These are phyloP conservation scores for Sisyra terminalis DNA, from an alignment of 2,888 invertebrate species.

Conservation along the genomic window DNA sequence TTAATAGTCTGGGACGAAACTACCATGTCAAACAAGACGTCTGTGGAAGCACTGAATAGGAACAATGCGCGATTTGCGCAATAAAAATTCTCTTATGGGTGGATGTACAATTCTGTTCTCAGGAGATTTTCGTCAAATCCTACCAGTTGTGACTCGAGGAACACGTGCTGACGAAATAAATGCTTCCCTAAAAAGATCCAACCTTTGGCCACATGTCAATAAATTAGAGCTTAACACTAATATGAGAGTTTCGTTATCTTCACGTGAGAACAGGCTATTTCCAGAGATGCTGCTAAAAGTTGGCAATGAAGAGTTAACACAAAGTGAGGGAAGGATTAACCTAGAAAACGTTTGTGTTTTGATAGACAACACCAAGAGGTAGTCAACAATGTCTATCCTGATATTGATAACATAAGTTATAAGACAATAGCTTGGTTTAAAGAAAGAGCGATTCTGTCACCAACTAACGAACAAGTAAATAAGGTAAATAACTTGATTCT, in stretches of 20 bases:
- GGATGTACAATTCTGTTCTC: constrained; percentile 7
- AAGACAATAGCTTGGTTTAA: constrained; percentile 9
- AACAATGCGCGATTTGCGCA: constrained; percentile 17
- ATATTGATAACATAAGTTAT: constrained; percentile 10
- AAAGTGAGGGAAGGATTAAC: background rate
- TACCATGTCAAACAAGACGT: constrained; percentile 16
- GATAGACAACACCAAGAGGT: constrained; percentile 9
- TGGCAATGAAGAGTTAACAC: background rate
- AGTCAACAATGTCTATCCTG: constrained; percentile 10
- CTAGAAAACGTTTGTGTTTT: constrained; percentile 10
- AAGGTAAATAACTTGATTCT: too few species aligned
- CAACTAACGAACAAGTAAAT: constrained; percentile 8
- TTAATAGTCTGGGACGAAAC: constrained; percentile 18
- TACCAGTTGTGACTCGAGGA: constrained; percentile 10
- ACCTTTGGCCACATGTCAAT: constrained; percentile 4
- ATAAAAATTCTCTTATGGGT: constrained; percentile 8
- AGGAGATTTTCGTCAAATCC: constrained; percentile 11
- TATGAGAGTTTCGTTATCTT: constrained; percentile 1
- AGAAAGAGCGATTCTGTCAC: constrained; percentile 10
- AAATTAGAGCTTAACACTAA: constrained; percentile 9
- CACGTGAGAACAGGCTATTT: background rate
- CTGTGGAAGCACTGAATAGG: constrained; percentile 17
- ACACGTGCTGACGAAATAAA: constrained; percentile 10
- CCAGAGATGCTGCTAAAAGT: constrained; percentile 2
- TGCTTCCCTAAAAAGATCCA: constrained; percentile 7